Base-by-base conservation (phyloP, 2,113 vertebrate species). In the Peromyscus polionotus region DNA sequence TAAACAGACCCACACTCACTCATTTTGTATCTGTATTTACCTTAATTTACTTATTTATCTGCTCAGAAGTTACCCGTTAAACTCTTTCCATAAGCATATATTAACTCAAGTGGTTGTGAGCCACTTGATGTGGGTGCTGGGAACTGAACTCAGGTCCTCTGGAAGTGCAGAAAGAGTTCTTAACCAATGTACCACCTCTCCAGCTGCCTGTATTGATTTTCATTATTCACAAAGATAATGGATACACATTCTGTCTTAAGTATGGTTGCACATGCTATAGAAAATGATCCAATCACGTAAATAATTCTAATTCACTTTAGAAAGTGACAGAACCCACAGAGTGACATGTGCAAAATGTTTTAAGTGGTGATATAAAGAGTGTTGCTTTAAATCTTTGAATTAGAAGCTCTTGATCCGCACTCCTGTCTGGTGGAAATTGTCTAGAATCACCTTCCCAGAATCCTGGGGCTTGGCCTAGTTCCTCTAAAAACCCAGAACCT, bases 391-490 rank as follows among this genome's bases (percentile, higher is more conserved):
- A 54, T 75, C 33, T 67, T 75, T 54, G 20, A 20, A 45, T 85
- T 54, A 54, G 36, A 91, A 68, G 10, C n/a, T 75, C 45, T 75
- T 48, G 14, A 20, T 70, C 67, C 54, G 39, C 20, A 17, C 72
- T 79, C 59, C 9, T 80, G 9, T 39, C 36, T 63, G 33, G 1
- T 42, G 1, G 61, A 77, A 59, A 36, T 6, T 26, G 13, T 31
- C 14, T 67, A 39, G 63, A 83, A 61, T 2, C 3, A 1, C 26
- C 68, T 90, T 59, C 16, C 45, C 57, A 48, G 59, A 86, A 88
- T n/a, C 42, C 7, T 31, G 4, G 13, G 59, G 54, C 7, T 28
- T 42, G 7, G 19, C 31, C 22, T 31, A 1, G 16, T 0, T 8
- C n/a, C 77, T 24, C 20, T 7, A 9, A 75, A 17, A 68, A 54